Evolutionary conservation across 2,797 vertebrate species (phyloP).

Genomic region (Pangasius mekongensis): DNA sequence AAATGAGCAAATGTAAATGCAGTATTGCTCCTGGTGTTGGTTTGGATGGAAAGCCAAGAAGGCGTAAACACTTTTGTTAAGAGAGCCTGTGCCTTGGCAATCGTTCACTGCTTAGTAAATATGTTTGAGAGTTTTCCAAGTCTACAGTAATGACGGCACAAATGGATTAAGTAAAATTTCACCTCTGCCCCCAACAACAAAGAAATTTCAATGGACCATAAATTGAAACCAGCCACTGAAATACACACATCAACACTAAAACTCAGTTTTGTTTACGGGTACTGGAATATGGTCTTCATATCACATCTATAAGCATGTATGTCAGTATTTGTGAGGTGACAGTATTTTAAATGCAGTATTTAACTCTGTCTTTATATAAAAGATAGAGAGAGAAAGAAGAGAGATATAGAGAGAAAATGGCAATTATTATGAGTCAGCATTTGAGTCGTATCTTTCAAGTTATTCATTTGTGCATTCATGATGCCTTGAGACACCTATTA

Average conservation of each 20-base stretch:
- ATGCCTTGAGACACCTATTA: not conserved
- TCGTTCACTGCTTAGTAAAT: slow-evolving; percentile 1
- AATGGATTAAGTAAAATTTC: not conserved
- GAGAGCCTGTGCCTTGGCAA: not conserved
- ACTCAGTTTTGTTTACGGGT: not conserved
- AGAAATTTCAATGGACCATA: not conserved
- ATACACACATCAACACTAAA: not conserved
- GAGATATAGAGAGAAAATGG: not conserved
- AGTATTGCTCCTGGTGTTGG: not conserved
- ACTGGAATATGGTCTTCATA: not conserved
- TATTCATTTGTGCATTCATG: not conserved
- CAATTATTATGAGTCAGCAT: no score
- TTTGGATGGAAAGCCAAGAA: slow-evolving; percentile 16
- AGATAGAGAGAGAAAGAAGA: not conserved
- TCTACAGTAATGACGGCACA: not conserved
- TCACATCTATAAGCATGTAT: not conserved
- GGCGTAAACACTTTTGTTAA: not conserved
- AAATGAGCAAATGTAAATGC: not conserved
- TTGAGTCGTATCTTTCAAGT: not conserved
- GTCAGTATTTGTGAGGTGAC: not conserved
- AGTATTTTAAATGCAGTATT: not conserved
- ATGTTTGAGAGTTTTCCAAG: slow-evolving; percentile 17
- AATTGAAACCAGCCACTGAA: not conserved
- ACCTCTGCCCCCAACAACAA: not conserved
- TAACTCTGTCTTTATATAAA: not conserved